phyloP scores from a whole-genome alignment of 2,888 invertebrate genomes.

The Dicyrtoma fusca region DNA sequence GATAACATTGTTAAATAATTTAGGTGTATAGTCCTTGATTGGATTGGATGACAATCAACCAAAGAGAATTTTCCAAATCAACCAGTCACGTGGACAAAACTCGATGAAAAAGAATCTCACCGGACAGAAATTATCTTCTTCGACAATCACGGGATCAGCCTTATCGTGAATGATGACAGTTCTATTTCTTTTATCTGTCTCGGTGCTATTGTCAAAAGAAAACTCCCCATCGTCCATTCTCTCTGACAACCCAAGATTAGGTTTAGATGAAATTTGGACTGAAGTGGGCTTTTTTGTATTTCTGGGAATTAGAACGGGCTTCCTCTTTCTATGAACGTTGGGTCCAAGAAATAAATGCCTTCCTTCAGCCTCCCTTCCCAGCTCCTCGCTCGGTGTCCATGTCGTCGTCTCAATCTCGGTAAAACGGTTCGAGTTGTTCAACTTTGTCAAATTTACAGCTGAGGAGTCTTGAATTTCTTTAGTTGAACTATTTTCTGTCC shows the following conservation, averaged over 20 bases:
- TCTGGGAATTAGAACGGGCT: too few species aligned
- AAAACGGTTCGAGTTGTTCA: not conserved
- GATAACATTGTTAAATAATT: not conserved
- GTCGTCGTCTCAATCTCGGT: too few species aligned
- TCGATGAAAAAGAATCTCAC: conserved; percentile 40
- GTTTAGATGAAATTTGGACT: not conserved
- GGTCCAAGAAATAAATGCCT: conserved; percentile 15
- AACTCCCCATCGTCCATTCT: conserved; percentile 24
- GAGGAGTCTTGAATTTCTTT: not conserved
- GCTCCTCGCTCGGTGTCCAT: not conserved
- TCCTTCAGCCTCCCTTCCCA: not conserved
- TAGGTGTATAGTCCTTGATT: not conserved
- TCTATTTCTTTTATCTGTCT: conserved; percentile 24
- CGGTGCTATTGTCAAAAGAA: conserved; percentile 21
- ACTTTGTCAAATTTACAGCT: conserved; percentile 16
- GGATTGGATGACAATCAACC: too few species aligned
- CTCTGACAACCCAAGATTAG: conserved; percentile 10
- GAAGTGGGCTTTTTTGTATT: too few species aligned
- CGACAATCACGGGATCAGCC: not conserved
- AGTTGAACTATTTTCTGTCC: not conserved
- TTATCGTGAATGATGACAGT: conserved; percentile 12
- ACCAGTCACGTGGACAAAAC: conserved; percentile 39
- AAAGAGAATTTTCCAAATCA: conserved; percentile 34
- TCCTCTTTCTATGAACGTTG: not conserved
- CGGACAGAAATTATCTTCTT: conserved; percentile 34